Percentiles rank a stretch among this genome's conserved stretches.
Evolutionary conservation across 2,888 invertebrate species (phyloP).

Genomic region (Esperia sulphurella): DNA sequence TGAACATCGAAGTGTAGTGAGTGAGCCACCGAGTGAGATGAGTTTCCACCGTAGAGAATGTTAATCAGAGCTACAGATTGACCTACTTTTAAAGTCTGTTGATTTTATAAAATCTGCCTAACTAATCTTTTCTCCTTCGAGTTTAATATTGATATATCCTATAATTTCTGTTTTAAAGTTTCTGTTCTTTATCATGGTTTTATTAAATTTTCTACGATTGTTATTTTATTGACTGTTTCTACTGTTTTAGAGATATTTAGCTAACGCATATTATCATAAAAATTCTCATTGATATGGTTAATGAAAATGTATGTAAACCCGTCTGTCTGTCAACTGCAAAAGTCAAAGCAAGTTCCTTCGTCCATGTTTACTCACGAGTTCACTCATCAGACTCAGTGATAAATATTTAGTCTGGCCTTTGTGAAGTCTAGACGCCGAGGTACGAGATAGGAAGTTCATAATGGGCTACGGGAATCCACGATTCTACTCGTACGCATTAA

Average conservation of each 20-base stretch:
- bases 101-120: too few species aligned
- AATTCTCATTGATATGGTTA: not conserved
- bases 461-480: conserved; percentile 1
- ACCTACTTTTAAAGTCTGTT: too few species aligned
- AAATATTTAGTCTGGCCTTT: conserved; percentile 44
- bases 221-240: too few species aligned
- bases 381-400: conserved; percentile 14
- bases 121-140: too few species aligned
- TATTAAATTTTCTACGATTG: too few species aligned
- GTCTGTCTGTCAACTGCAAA: conserved; percentile 2
- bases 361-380: conserved; percentile 1
- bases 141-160: too few species aligned
- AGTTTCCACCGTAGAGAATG: too few species aligned
- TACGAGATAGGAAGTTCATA: not conserved
- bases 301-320: conserved; percentile 5
- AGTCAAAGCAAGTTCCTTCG: not conserved
- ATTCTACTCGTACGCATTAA: not conserved
- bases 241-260: too few species aligned
- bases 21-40: too few species aligned
- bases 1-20: not conserved
- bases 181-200: too few species aligned
- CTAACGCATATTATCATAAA: not conserved
- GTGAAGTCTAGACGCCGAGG: conserved; percentile 30
- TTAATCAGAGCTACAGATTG: too few species aligned
- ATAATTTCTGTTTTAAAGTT: too few species aligned